Conservation (phyloP, 2,797 vertebrate genomes). For the Darevskia mixta region DNA sequence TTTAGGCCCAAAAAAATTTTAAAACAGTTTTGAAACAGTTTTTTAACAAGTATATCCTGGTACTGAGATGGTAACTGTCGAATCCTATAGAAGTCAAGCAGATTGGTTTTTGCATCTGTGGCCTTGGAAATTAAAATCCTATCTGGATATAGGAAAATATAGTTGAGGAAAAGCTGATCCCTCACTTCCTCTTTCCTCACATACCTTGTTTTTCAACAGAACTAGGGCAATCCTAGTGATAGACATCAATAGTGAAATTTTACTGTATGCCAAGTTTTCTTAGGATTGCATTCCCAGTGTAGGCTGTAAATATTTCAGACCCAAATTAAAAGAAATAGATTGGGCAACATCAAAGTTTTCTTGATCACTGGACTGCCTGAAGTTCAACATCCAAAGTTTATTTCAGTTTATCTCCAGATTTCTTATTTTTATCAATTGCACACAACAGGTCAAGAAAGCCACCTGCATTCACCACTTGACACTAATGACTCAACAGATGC, state of each 20-base stretch:
- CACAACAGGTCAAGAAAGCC: not conserved
- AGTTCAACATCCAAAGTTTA: not conserved
- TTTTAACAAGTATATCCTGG: not conserved
- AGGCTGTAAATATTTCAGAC: fast-evolving
- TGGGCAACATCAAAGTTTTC: not conserved
- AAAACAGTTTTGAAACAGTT: not conserved
- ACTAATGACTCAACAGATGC: not conserved
- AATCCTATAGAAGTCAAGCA: not conserved
- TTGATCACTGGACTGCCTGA: not conserved
- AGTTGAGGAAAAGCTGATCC: not conserved
- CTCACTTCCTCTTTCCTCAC: not conserved
- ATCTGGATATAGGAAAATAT: not conserved
- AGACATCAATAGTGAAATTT: not conserved
- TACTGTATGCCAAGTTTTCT: not conserved
- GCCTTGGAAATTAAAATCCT: not conserved
- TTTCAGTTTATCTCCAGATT: not conserved
- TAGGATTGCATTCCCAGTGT: not conserved
- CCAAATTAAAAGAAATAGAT: not conserved
- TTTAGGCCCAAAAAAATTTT: not conserved
- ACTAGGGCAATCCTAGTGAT: not conserved
- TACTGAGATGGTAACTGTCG: not conserved
- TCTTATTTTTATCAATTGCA: constrained; percentile 13
- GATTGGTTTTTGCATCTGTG: not conserved
- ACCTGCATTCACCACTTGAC: constrained; percentile 20
- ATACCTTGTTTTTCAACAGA: not conserved